A percentile compares a stretch with the other conserved stretches of the same genome.
Evolutionary conservation across 2,888 invertebrate genomes (phyloP).

Genomic region (Gasteruption jaculator): DNA sequence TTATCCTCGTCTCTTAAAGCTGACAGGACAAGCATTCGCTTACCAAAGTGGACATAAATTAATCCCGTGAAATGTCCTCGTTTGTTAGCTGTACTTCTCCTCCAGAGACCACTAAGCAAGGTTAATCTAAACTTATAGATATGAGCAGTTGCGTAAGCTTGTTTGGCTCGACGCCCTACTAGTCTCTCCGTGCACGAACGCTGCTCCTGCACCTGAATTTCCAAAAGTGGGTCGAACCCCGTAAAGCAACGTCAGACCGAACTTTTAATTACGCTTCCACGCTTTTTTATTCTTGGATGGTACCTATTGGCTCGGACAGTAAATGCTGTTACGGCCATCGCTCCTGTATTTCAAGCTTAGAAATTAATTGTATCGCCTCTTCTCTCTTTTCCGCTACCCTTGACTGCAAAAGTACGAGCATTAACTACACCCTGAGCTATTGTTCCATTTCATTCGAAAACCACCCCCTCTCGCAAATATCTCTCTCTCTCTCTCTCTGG

Average conservation of each 20-base stretch:
- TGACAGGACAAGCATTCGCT: no score
- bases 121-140: conserved; percentile 48
- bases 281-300: no score
- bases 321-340: no score
- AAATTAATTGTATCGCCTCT: no score
- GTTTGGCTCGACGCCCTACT: conserved; percentile 19
- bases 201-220: conserved; percentile 26
- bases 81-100: conserved; percentile 34
- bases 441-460: conserved; percentile 40
- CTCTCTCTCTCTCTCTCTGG: no score
- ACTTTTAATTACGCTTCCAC: no score
- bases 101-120: conserved; percentile 39
- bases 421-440: conserved; percentile 44
- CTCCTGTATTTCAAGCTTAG: no score
- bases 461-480: no score
- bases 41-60: conserved; percentile 49
- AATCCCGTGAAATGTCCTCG: conserved; percentile 49
- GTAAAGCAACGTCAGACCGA: no score
- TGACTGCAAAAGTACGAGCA: conserved; percentile 31
- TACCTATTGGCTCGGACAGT: no score
- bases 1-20: no score
- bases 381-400: no score
- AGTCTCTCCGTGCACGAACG: conserved; percentile 11
- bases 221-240: conserved; percentile 28
- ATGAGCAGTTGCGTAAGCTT: conserved; percentile 39